These are phyloP conservation scores for Apis dorsata DNA, from an alignment of 1,140 invertebrate species.

Conservation along the genomic window DNA sequence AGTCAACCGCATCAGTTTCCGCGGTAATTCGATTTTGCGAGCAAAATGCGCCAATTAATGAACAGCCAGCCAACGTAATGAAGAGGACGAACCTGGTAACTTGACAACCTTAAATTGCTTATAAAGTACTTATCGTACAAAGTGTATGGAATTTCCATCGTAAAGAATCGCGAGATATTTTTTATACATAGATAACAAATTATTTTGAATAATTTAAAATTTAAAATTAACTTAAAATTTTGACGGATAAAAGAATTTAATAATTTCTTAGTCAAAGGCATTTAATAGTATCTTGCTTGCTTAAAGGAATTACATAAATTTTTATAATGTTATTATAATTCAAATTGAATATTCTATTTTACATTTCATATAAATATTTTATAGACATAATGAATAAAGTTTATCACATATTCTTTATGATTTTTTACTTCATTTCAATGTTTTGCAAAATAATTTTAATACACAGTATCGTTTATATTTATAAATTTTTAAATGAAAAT, in stretches of 20 bases:
- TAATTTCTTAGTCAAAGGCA: not conserved
- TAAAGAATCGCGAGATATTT: not conserved
- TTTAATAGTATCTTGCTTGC: too few species aligned
- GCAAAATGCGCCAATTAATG: constrained; percentile 53
- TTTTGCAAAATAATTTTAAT: too few species aligned
- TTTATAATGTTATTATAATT: not conserved
- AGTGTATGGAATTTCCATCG: not conserved
- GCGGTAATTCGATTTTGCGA: constrained; percentile 39
- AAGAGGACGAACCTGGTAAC: constrained; percentile 5
- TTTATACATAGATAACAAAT: not conserved
- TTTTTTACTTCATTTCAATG: not conserved
- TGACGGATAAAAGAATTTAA: not conserved
- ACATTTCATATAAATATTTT: too few species aligned
- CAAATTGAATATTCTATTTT: not conserved
- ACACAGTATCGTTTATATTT: too few species aligned
- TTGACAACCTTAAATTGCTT: constrained; percentile 9
- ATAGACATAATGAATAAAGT: too few species aligned
- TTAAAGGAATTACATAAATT: too few species aligned
- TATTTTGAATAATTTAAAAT: not conserved
- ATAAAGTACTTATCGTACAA: constrained; percentile 5
- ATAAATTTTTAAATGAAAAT: too few species aligned
- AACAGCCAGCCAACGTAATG: constrained; percentile 25
- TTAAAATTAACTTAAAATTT: not conserved
- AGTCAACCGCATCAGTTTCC: constrained; percentile 30
- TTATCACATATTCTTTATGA: too few species aligned